Base-by-base conservation (phyloP, 2,797 vertebrate genomes). In the Gymnoscopelus braueri region DNA sequence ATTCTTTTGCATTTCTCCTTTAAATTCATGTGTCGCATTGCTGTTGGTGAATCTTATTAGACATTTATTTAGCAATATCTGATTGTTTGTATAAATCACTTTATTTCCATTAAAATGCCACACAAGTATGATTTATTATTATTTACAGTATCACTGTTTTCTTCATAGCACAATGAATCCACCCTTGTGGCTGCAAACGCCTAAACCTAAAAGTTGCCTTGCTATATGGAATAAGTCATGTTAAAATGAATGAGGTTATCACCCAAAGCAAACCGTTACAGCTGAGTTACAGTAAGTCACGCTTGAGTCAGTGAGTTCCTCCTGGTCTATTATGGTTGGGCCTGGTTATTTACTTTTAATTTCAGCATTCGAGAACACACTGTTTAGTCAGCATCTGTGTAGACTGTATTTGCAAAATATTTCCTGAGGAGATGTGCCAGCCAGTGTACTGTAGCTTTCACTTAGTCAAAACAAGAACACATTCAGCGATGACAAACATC, bases 381-480 rank as follows among this genome's bases (percentile, higher is more conserved):
- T 81, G 87, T 86, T 84, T 85, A 84, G 86, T 90, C 88, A 90
- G 84, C 88, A 88, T 74, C 84, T 86, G 79, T 72, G 72, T 87
- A 83, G 71, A 81, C 74, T 58, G 65, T 72, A 79, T 78, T 88
- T 87, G 74, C 74, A 86, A 91, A 89, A 87, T 93, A 92, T 91
- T 93, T 95, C 94, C 95, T 93, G 91, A 89, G 85, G 89, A 84
- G 86, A 91, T 87, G 84, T 87, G 81, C 88, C 90, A 86, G 86
- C 89, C 87, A 63, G 69, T 58, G 77, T 75, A 71, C 69, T 94
- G 95, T 91, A 95, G 95, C 94, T 92, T 91, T 88, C 84, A 91
- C 91, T 92, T 93, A 92, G 94, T 96, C 96, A 96, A 95, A 97
- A 95, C 95, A 95, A 93, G 93, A 96, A 90, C 88, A 90, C 91